Conservation (phyloP, 2,113 vertebrate genomes). For the Sinocyclocheilus anophthalmus region DNA sequence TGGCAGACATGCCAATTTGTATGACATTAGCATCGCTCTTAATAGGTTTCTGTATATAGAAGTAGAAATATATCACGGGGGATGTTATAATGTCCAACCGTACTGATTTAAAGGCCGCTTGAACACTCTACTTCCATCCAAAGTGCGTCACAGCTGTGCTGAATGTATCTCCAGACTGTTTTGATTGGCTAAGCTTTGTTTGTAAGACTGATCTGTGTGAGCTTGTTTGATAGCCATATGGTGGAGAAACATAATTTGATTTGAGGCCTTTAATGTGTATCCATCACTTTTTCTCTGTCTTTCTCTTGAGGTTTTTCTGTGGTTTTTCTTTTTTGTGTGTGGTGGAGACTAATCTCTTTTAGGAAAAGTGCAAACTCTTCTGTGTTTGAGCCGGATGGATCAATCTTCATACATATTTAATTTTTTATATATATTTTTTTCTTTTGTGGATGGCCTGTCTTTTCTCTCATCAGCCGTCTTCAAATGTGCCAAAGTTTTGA, state of each 20-base stretch:
- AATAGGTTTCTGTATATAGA: constrained; percentile 22
- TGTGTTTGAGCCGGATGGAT: constrained; percentile 43
- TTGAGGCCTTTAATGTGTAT: neutral
- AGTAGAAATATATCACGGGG: constrained; percentile 2
- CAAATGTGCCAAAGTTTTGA: neutral
- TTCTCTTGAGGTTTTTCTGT: constrained; percentile 41
- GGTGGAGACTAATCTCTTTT: constrained; percentile 30
- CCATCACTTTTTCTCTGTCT: neutral
- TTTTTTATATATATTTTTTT: neutral
- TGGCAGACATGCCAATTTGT: neutral
- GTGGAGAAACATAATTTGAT: neutral
- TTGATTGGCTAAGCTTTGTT: neutral
- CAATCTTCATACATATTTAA: constrained; percentile 54
- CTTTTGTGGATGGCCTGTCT: constrained; percentile 47
- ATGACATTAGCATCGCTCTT: constrained; percentile 37
- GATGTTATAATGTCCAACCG: neutral
- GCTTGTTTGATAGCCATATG: constrained; percentile 16
- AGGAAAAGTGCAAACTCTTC: constrained; percentile 29
- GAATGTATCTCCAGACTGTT: neutral
- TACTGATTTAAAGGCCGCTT: constrained; percentile 3
- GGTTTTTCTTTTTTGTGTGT: constrained; percentile 8
- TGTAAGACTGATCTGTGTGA: constrained; percentile 8
- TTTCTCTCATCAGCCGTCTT: constrained; percentile 18
- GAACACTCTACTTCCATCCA: neutral
- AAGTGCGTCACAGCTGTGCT: neutral